Percentiles rank a stretch among this genome's conserved stretches.
These are phyloP conservation scores for Cephus pulcher DNA, from an alignment of 2,888 invertebrate genomes.

Conservation along the genomic window DNA sequence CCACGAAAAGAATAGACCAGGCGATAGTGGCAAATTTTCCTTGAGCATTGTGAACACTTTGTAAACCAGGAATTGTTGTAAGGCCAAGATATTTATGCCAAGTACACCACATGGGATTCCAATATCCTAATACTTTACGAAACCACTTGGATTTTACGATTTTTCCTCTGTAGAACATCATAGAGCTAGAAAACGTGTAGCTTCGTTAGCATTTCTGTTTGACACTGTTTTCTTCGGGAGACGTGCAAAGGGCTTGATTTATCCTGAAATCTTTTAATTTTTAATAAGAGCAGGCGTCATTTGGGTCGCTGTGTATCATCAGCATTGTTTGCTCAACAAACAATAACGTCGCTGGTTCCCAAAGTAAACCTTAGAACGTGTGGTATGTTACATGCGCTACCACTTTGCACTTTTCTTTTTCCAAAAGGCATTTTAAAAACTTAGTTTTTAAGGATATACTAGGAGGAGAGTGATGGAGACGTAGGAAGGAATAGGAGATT, in stretches of 20 bases:
- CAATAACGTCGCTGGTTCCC: neutral
- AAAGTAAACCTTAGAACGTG: no score
- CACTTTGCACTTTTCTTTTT: no score
- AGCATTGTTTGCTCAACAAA: slow-evolving; percentile 4
- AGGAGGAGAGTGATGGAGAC: no score
- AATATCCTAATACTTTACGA: slow-evolving; percentile 1
- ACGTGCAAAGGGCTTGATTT: neutral
- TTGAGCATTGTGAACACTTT: slow-evolving; percentile 25
- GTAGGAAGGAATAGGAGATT: no score
- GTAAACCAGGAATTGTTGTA: slow-evolving; percentile 25
- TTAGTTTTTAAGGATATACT: no score
- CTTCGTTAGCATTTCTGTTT: neutral
- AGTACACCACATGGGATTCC: slow-evolving; percentile 13
- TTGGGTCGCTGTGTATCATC: slow-evolving; percentile 11
- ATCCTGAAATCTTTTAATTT: slow-evolving; percentile 9
- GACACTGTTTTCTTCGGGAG: neutral
- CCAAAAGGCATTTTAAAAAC: no score
- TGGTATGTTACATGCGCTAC: no score
- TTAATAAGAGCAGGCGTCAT: slow-evolving; percentile 11
- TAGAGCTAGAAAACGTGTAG: neutral
- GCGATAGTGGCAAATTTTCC: slow-evolving; percentile 16
- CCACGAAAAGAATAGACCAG: slow-evolving; percentile 22
- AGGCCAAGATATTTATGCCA: slow-evolving; percentile 19
- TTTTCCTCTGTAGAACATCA: neutral
- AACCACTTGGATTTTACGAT: neutral